Base-by-base conservation (phyloP, 2,888 invertebrate genomes). In the Nomada goodeniana region DNA sequence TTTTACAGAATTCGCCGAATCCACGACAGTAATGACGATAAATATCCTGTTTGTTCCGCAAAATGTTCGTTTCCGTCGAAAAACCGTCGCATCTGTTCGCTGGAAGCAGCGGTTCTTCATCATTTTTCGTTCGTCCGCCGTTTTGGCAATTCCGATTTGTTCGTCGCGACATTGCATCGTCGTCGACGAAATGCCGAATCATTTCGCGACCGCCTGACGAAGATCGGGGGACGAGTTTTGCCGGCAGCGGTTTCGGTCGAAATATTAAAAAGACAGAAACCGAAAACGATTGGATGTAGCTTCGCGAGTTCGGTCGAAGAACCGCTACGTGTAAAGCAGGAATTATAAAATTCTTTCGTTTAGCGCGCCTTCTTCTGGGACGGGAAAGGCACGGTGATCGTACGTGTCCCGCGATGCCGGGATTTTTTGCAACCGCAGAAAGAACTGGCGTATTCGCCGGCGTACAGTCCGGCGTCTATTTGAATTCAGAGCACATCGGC, bases 401-500 rank as follows among this genome's bases (percentile, higher is more conserved):
- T 84, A 83, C 80, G 80, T 84, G 84, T 82, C 57, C 52, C 65
- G 79, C 76, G 80, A 83, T 73, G 68, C 76, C 65, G 67, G 65
- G 57, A 63, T 63, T 83, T 84, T 75, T 83, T 79, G 76, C 73
- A 64, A 44, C 63, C 18, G 20, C 20, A 71, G 52, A 63, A 74
- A 70, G 80, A 74, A 61, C 36, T 36, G 44, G 63, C 59, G 63
- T 67, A 61, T 69, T 52, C 63, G 80, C 69, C 70, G 55, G 60
- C 75, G 74, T 67, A 74, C 71, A 60, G 70, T 23, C 76, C 64
- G 53, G 26, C 65, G 76, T 82, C 87, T 85, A 85, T 89, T 89
- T 89, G 87, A 85, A 89, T 89, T 89, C 88, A 82, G 85, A 60
- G 84, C 87, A 85, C 89, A 88, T 65, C 61, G 26, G 71, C 72